Evolutionary conservation across 2,113 vertebrate species (phyloP), one percentile per base, ranked within the genome.

Genomic region (Sander vitreus): DNA sequence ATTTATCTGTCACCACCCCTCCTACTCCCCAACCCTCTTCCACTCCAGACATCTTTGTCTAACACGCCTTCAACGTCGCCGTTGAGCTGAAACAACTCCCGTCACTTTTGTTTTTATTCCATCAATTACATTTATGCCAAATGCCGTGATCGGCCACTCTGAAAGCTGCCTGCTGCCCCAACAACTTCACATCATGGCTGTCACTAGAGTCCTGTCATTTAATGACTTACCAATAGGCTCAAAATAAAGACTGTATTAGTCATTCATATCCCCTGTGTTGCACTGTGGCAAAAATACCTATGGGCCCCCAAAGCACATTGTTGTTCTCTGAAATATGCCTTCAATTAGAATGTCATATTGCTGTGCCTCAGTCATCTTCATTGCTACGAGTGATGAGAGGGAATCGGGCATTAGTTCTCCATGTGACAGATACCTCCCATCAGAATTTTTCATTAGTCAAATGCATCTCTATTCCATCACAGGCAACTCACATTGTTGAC

Each of bases 1-100:
- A 92, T 94, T 93, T 92, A 93, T 93, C 92, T 88, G 86, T 90
- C 91, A 70, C 88, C 88, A 57, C 84, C 80, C 82, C 83, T 83
- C 88, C 87, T 58, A 47, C 78, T 66, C 59, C 53, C 68, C 39
- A 45, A 36, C 64, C 57, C 47, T 57, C 43, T 81, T 85, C 87
- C 57, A 74, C 89, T 86, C 85, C 48, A 91, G 76, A 92, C 86
- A 75, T 93, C 91, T 92, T 93, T 91, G 87, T 93, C 85, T 84
- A 80, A 87, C 72, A 63, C 33, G 69, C 74, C 78, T 84, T 81
- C 71, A 18, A 78, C 76, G 48, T 75, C 53, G 54, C 69, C 64
- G 65, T 47, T 15, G 83, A 89, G 82, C 84, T 58, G 77, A 91
- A 88, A 77, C 83, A 86, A 80, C 78, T 83, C 55, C 67, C 57